Percentiles rank a stretch among this genome's conserved stretches.
Conservation (phyloP, 2,888 invertebrate species). For the Muscina levida region DNA sequence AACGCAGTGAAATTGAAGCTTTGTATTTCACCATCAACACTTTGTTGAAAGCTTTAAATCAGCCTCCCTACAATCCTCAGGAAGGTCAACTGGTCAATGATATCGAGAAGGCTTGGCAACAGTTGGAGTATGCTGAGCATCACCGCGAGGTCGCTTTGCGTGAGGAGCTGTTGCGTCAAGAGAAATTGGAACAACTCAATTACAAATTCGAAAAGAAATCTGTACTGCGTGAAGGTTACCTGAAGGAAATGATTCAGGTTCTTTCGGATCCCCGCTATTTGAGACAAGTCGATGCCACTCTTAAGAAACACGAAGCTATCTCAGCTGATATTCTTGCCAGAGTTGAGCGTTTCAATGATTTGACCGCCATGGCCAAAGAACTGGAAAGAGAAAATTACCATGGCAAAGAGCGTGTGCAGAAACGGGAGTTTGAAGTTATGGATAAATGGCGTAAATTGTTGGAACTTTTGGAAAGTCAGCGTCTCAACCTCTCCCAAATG, state of each 20-base stretch:
- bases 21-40: conserved; percentile 98
- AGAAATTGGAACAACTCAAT: conserved; percentile 95
- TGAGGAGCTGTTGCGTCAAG: conserved; percentile 94
- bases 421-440: conserved; percentile 85
- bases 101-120: conserved; percentile 96
- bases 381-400: conserved; percentile 95
- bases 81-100: conserved; percentile 97
- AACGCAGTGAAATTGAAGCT: conserved; percentile 98
- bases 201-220: conserved; percentile 98
- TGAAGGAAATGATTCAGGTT: conserved; percentile 98
- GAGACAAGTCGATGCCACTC: conserved; percentile 96
- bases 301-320: conserved; percentile 99
- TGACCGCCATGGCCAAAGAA: conserved; percentile 96
- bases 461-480: conserved; percentile 91
- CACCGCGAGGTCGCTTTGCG: conserved; percentile 94
- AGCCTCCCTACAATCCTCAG: conserved; percentile 90
- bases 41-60: conserved; percentile 95
- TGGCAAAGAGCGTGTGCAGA: conserved; percentile 88
- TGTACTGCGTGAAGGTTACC: conserved; percentile 94
- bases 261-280: conserved; percentile 94
- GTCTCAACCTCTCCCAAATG: conserved; percentile 87
- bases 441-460: conserved; percentile 93
- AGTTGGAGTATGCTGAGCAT: conserved; percentile 96
- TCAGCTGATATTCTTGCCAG: conserved; percentile 96
- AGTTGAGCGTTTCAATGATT: conserved; percentile 95